phyloP scores from a whole-genome alignment of 2,888 invertebrate genomes.

The Acleris cristana region DNA sequence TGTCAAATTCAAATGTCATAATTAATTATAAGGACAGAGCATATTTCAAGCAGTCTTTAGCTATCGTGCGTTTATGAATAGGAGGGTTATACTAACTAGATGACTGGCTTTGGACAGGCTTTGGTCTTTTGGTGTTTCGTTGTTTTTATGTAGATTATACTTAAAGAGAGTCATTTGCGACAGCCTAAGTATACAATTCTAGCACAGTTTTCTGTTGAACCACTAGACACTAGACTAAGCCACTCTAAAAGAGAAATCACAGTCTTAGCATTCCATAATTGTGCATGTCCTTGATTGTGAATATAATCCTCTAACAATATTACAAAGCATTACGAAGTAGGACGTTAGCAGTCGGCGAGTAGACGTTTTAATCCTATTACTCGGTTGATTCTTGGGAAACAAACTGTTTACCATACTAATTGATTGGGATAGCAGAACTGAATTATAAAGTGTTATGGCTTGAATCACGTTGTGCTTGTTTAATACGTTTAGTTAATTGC shows the following conservation, averaged over 20 bases:
- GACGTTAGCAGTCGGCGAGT: constrained; percentile 43
- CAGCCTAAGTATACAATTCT: no score
- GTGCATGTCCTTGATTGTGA: constrained; percentile 44
- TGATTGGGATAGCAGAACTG: constrained; percentile 1
- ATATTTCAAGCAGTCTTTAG: no score
- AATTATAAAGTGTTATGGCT: constrained; percentile 1
- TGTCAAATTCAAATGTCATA: no score
- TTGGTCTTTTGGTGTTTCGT: no score
- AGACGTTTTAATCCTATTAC: constrained; percentile 53
- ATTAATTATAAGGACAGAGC: no score
- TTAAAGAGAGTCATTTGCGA: no score
- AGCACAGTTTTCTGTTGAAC: no score
- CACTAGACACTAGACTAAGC: constrained; percentile 3
- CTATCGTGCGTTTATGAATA: no score
- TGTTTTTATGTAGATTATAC: no score
- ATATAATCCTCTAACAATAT: constrained; percentile 56
- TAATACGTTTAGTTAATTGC: constrained; percentile 2
- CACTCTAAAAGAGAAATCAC: constrained; percentile 32
- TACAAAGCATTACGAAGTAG: constrained; percentile 53
- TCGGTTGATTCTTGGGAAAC: constrained; percentile 10
- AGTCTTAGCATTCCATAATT: constrained; percentile 7
- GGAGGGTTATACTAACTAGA: no score
- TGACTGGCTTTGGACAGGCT: no score
- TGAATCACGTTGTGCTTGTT: constrained; percentile 3
- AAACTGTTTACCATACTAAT: constrained; percentile 17